Evolutionary conservation across 2,797 vertebrate species (phyloP).

Genomic region (Pantherophis vulpinus): DNA sequence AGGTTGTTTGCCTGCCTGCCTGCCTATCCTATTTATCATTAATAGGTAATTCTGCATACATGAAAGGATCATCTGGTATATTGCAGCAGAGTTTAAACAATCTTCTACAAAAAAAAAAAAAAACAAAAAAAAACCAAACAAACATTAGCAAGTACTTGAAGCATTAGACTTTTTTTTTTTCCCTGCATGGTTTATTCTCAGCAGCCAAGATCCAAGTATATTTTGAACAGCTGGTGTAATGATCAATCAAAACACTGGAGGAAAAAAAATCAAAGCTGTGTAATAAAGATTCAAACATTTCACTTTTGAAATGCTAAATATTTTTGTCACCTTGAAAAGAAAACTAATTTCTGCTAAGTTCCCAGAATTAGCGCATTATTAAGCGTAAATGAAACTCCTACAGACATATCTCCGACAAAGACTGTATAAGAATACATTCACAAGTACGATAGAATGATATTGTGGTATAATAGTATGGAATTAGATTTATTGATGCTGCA

Average conservation of each 20-base stretch:
- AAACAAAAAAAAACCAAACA: background rate
- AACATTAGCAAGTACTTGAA: background rate
- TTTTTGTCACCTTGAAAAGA: background rate
- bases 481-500: background rate
- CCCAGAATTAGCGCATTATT: background rate
- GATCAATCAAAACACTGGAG: background rate
- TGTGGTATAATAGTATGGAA: background rate
- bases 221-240: background rate
- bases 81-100: constrained; percentile 1
- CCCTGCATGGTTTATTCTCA: background rate
- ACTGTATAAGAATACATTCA: background rate
- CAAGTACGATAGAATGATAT: background rate
- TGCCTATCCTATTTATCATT: background rate
- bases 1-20: background rate
- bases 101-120: background rate
- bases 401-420: background rate
- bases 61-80: background rate
- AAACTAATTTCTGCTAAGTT: background rate
- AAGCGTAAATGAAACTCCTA: background rate
- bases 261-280: background rate
- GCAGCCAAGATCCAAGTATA: background rate
- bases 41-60: background rate
- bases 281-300: background rate
- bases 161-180: background rate
- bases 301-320: background rate